Conservation (phyloP, 64 coral and sea anemone species). For the Montipora foliosa region DNA sequence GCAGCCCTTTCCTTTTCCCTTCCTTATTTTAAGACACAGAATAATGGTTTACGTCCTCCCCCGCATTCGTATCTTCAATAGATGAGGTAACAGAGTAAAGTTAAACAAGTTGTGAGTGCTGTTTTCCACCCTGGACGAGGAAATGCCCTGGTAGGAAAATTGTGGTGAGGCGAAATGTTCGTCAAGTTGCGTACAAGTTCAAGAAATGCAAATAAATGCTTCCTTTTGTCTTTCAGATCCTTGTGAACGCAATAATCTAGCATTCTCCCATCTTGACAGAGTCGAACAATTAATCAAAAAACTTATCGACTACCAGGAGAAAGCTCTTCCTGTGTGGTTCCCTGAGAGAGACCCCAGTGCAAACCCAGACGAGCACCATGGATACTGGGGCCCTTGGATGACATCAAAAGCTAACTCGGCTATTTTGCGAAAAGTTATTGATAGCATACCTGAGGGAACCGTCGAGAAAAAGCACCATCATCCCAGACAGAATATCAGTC, state of each 20-base stretch:
- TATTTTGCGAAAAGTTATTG: slow-evolving; percentile 47
- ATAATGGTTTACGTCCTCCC: too few relatives aligned
- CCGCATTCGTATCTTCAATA: too few relatives aligned
- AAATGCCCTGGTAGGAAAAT: too few relatives aligned
- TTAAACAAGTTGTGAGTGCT: too few relatives aligned
- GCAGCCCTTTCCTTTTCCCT: too few relatives aligned
- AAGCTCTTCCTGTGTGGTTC: slow-evolving; percentile 73
- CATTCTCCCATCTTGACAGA: slow-evolving; percentile 44
- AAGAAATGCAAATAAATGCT: background rate
- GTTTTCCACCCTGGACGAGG: too few relatives aligned
- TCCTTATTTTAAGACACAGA: too few relatives aligned
- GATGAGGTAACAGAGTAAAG: too few relatives aligned
- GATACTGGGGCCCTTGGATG: slow-evolving; percentile 90
- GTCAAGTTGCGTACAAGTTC: background rate
- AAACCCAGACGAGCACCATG: slow-evolving; percentile 43
- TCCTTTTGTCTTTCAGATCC: slow-evolving; percentile 75
- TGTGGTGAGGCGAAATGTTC: too few relatives aligned
- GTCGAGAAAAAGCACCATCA: background rate
- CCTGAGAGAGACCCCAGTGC: slow-evolving; percentile 77
- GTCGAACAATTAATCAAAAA: slow-evolving; percentile 22
- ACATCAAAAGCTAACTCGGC: slow-evolving; percentile 32
- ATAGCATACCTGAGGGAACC: slow-evolving; percentile 4
- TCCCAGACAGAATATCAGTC: too few relatives aligned
- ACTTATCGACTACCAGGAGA: slow-evolving; percentile 70
- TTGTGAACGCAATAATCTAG: slow-evolving; percentile 93